Evolutionary conservation across 1,140 invertebrate species (phyloP).

Genomic region (Zaprionus ghesquierei): DNA sequence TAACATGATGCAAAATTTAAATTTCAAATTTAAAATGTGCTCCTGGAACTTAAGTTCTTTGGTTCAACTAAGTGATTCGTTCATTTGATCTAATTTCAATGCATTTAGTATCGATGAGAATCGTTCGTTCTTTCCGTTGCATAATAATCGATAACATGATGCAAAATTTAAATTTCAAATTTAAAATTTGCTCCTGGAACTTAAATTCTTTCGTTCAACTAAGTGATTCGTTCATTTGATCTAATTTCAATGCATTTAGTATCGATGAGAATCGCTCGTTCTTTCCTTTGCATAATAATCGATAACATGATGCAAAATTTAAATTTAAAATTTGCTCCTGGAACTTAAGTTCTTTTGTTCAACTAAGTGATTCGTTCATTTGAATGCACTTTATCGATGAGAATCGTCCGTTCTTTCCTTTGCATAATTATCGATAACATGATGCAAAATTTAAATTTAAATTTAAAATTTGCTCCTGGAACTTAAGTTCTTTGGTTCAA

Average conservation of each 20-base stretch:
- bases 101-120: background rate
- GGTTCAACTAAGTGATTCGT: background rate
- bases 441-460: too few species aligned
- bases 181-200: too few species aligned
- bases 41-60: too few species aligned
- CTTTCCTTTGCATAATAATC: background rate
- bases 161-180: too few species aligned
- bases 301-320: background rate
- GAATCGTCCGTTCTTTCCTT: background rate
- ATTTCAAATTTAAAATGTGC: too few species aligned
- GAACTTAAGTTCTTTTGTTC: too few species aligned
- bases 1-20: background rate
- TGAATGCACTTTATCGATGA: background rate
- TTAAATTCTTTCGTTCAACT: too few species aligned
- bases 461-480: too few species aligned
- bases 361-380: background rate
- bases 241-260: background rate
- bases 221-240: background rate
- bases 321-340: too few species aligned
- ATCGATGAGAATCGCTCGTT: background rate
- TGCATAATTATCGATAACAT: slow-evolving; percentile 1
- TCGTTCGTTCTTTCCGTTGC: background rate
- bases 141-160: background rate
- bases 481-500: too few species aligned
- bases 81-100: background rate